Base-by-base conservation (phyloP, 2,113 vertebrate species). In the Syngnathoides biaculeatus region DNA sequence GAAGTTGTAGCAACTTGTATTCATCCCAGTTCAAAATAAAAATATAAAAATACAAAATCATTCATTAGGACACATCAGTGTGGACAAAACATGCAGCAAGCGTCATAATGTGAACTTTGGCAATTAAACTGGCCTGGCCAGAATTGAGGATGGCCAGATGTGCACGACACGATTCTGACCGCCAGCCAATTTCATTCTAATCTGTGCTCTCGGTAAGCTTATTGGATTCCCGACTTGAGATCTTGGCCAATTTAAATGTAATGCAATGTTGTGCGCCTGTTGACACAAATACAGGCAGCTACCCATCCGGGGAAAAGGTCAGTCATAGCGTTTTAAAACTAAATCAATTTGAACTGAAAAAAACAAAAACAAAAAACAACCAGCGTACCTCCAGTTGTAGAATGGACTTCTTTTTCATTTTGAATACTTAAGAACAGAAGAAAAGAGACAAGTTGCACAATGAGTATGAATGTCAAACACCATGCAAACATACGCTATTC, bases 341-440 rank as follows among this genome's bases (percentile, higher is more conserved):
- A 30, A 57, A 55, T 55, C 27, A 2, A n/a, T 53, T 8, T 48
- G 30, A 57, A 27, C 20, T 65, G 63, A 7, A 30, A 82, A 72
- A 58, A 43, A 73, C 66, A 65, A 79, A 62, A 83, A 58, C 80
- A 62, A 78, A 75, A 79, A 76, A 84, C 74, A 88, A 84, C 81
- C 87, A 88, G 81, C 88, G 82, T 90, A 91, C 90, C 90, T 91
- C 84, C 88, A 86, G 78, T 84, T 86, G 86, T 77, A 85, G 88
- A 87, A 85, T 78, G 86, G 84, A 75, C 78, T 86, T 89, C 87
- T 87, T 88, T 88, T 90, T 91, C 90, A 91, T 88, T 90, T 90
- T 89, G 90, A 89, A 80, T 85, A 91, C 89, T 91, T 87, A 47
- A 86, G 84, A 89, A 88, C 67, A 81, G 80, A 86, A 82, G 77